A percentile compares a stretch with the other conserved stretches of the same genome.
phyloP scores from a whole-genome alignment of 2,113 vertebrate species.

The Stigmatopora argus region DNA sequence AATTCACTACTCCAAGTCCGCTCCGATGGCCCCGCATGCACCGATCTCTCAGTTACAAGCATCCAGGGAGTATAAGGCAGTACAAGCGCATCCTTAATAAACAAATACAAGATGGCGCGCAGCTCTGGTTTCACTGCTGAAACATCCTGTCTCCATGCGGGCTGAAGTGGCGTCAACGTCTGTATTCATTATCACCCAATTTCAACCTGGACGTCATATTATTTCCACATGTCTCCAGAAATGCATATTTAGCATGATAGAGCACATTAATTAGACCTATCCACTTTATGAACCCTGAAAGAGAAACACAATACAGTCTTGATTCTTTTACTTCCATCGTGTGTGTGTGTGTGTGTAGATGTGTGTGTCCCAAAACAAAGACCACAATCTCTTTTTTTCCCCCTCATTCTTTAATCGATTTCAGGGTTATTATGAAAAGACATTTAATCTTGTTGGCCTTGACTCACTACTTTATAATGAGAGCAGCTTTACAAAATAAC shows the following conservation, averaged over 20 bases:
- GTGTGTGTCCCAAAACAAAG: constrained; percentile 28
- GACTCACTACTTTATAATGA: background rate
- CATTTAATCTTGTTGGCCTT: background rate
- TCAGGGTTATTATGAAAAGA: background rate
- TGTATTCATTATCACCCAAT: constrained; percentile 1
- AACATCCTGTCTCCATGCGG: constrained; percentile 41
- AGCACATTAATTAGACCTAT: constrained; percentile 27
- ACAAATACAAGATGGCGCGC: constrained; percentile 59
- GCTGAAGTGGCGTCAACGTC: constrained; percentile 47
- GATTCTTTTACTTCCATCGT: constrained; percentile 49
- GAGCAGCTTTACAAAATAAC: background rate
- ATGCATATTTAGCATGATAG: constrained; percentile 9
- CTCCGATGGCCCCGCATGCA: constrained; percentile 66
- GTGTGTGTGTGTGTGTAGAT: constrained; percentile 40
- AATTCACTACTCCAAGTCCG: constrained; percentile 68
- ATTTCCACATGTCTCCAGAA: background rate
- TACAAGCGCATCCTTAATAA: constrained; percentile 68
- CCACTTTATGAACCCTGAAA: constrained; percentile 63
- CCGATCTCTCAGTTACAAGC: constrained; percentile 70
- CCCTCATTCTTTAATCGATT: background rate
- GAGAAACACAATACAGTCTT: constrained; percentile 70
- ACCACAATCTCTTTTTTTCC: constrained; percentile 3
- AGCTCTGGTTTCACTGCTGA: constrained; percentile 64
- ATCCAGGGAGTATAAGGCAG: constrained; percentile 64
- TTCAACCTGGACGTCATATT: background rate